phyloP scores from a whole-genome alignment of 2,113 vertebrate genomes.

The Rhinogobius similis region DNA sequence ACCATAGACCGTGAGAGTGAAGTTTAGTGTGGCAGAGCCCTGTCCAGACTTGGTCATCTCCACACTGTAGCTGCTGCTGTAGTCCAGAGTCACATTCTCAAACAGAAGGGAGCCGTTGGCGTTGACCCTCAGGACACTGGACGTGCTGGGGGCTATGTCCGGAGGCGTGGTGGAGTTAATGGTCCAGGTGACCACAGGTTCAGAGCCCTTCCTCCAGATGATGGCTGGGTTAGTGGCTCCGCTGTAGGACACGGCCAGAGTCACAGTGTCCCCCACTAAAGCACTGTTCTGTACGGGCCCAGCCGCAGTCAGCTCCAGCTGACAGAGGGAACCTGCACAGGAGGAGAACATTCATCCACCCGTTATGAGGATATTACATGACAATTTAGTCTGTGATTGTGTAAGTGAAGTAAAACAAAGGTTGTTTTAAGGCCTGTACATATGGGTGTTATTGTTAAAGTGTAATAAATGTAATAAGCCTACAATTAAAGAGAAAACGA shows the following conservation, averaged over 20 bases:
- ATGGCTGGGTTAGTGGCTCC: conserved; percentile 52
- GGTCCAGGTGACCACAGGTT: conserved; percentile 61
- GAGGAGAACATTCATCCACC: no score
- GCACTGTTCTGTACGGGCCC: conserved; percentile 24
- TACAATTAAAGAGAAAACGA: no score
- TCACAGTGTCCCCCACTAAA: conserved; percentile 54
- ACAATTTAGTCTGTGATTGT: no score
- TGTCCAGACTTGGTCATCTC: conserved; percentile 60
- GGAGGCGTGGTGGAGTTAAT: conserved; percentile 20
- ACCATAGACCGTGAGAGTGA: conserved; percentile 72
- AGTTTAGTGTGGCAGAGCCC: conserved; percentile 1
- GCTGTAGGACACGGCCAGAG: conserved; percentile 58
- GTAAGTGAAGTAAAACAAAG: no score
- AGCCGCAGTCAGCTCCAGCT: conserved; percentile 43
- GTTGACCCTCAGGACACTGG: conserved; percentile 38
- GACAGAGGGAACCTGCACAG: conserved; percentile 41
- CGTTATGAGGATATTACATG: no score
- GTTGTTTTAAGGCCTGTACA: no score
- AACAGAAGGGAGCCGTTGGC: conserved; percentile 65
- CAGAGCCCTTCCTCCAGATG: conserved; percentile 46
- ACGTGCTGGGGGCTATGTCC: background rate
- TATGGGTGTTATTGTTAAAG: no score
- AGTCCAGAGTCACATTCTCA: conserved; percentile 31
- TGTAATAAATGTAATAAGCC: no score
- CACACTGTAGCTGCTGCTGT: conserved; percentile 53